Conservation (phyloP, 2,797 vertebrate genomes). For the Sitta carolinensis region DNA sequence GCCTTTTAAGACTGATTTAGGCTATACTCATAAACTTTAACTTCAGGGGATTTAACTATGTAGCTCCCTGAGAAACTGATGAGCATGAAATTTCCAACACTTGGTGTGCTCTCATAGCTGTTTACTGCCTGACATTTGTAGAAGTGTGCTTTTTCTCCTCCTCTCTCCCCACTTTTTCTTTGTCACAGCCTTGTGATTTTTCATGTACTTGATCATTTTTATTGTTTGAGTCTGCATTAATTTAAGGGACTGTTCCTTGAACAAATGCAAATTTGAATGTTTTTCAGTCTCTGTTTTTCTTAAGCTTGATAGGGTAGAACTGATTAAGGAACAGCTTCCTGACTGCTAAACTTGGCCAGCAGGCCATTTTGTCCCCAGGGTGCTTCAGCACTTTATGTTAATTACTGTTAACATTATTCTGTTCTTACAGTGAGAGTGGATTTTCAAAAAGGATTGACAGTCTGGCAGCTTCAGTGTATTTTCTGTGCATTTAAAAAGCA, state of each 20-base stretch:
- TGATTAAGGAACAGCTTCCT: neutral
- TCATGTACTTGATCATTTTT: neutral
- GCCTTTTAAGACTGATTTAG: conserved; percentile 45
- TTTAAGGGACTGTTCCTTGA: neutral
- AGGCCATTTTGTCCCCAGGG: neutral
- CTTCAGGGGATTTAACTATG: neutral
- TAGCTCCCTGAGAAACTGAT: conserved; percentile 20
- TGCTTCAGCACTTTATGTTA: neutral
- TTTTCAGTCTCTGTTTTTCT: conserved; percentile 4
- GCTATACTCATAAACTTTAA: neutral
- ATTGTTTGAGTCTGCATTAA: neutral
- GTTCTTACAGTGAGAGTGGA: neutral
- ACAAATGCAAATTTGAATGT: neutral
- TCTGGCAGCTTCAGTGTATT: neutral
- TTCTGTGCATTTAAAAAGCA: neutral
- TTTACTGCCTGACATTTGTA: neutral
- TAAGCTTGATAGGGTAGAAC: neutral
- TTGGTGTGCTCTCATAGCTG: neutral
- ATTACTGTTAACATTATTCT: neutral
- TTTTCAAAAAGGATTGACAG: neutral
- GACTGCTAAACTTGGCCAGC: neutral
- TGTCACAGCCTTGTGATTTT: neutral
- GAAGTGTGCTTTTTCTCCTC: neutral
- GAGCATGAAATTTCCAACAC: neutral
- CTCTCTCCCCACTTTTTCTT: neutral